Percentiles rank a stretch among this genome's conserved stretches.
phyloP scores from a whole-genome alignment of 2,113 vertebrate genomes.

The Ptilorrhoa leucosticta region DNA sequence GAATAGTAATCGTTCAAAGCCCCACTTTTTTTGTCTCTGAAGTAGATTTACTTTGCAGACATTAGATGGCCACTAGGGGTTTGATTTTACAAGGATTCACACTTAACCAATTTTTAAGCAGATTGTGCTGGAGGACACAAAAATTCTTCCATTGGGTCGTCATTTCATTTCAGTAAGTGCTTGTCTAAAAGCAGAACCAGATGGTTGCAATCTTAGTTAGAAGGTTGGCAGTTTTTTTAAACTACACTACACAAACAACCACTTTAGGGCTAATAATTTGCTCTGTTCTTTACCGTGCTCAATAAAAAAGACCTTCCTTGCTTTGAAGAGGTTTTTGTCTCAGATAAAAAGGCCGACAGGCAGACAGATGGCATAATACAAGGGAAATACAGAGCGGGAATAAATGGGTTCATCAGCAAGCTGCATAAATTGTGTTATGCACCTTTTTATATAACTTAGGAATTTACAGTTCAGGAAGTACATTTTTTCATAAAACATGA shows the following conservation, averaged over 20 bases:
- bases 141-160: not conserved
- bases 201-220: not conserved
- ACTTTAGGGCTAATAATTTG: not conserved
- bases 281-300: not conserved
- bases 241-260: not conserved
- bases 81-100: not conserved
- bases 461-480: not conserved
- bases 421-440: not conserved
- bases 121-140: not conserved
- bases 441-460: not conserved
- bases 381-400: not conserved
- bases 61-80: not conserved
- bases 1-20: not conserved
- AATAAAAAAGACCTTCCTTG: not conserved
- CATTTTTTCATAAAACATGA: not conserved
- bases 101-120: not conserved
- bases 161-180: not conserved
- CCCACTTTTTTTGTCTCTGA: not conserved
- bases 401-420: not conserved
- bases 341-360: not conserved
- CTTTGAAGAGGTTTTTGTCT: not conserved
- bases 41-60: not conserved
- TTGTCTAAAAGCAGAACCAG: not conserved
- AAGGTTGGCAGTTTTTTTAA: not conserved
- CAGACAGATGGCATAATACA: not conserved